phyloP scores from a whole-genome alignment of 2,113 vertebrate genomes.

The Ovibos moschatus region DNA sequence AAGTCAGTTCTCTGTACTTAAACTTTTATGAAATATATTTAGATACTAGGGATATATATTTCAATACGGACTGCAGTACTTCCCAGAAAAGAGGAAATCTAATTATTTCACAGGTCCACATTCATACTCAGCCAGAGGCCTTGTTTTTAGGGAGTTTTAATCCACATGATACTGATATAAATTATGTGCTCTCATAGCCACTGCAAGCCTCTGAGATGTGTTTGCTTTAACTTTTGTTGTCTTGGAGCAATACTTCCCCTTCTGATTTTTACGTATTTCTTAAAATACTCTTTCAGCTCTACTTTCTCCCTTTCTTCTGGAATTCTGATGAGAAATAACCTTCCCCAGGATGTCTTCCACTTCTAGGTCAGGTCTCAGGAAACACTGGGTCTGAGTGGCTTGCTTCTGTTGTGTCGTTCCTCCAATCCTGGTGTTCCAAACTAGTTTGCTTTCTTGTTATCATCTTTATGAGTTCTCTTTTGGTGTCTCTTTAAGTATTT shows the following conservation, averaged over 20 bases:
- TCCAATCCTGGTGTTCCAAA: neutral
- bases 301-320: neutral
- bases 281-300: neutral
- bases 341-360: neutral
- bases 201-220: neutral
- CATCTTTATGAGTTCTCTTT: neutral
- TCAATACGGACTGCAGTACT: neutral
- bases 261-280: neutral
- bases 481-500: neutral
- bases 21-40: neutral
- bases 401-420: neutral
- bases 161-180: neutral
- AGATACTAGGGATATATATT: neutral
- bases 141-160: neutral
- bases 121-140: neutral
- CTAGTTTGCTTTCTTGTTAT: neutral
- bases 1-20: neutral
- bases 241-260: neutral
- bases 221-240: neutral
- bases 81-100: neutral
- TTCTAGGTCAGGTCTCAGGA: neutral
- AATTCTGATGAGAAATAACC: neutral
- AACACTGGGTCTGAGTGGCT: neutral
- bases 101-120: neutral
- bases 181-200: neutral